Evolutionary conservation across 2,888 invertebrate species (phyloP), one percentile per base, ranked within the genome.

Genomic region (Lasioglossum vierecki): DNA sequence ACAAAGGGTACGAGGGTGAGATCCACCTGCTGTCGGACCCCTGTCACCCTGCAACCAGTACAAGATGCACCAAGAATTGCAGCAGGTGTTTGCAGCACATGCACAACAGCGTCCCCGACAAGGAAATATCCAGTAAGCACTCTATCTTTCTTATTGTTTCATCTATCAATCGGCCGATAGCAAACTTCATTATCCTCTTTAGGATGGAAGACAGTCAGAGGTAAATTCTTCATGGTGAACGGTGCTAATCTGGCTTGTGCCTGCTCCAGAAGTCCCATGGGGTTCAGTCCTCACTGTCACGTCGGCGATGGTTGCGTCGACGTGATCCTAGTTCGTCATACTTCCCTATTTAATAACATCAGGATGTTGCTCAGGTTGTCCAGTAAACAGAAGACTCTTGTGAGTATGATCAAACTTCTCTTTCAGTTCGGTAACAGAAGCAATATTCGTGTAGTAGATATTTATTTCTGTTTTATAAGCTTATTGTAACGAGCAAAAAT

Each of bases 281-380:
- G 98, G 72, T 97, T 98, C 90, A 97, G 98, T 71, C 97, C 97
- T 1, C 96, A 96, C 91, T 97, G 97, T 93, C 98, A 98, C 94
- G 95, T 98, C 63, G 98, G 98, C 0, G 97, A 98, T 94, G 98
- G 98, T 46, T 97, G 96, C 93, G 95, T 97, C 83, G 97, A 98
- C 95, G 95, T 98, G 88, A 97, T 98, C 87, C 94, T 98, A 66
- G 97, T 98, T 60, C 96, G 96, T 71, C 97, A 97, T 92, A 97
- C 98, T 35, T 96, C 97, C 35, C 94, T 98, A 80, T 92, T 97
- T 63, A 97, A 98, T 92, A 97, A 97, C 94, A 94, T 98, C 70
- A 96, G 96, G 85, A 96, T 98, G 92, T 95, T 98, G 74, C 93
- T 97, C 49, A 95, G 97, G 87, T 95, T 97, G 75, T 96, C 96